Evolutionary conservation across 2,888 invertebrate genomes (phyloP), one percentile per base, ranked within the genome.

Genomic region (Drymonia ruficornis): DNA sequence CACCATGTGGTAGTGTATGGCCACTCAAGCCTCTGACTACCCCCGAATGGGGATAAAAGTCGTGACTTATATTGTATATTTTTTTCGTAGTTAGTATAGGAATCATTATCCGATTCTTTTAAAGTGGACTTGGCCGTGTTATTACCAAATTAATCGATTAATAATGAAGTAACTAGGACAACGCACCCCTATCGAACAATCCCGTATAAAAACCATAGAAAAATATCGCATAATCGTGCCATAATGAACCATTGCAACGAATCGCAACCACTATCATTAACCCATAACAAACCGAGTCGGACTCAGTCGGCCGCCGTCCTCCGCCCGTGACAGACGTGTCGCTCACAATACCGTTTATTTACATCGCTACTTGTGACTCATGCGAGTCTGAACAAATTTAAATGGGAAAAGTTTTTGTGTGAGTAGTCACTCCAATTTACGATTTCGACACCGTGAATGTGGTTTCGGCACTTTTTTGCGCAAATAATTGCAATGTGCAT

Each of bases 391-490:
- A 45, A 40, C 40, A 23, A 42, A 48, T 49, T 15, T 46, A 46
- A 52, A 84, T 86, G 86, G 84, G 84, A 65, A 87, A 85, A 74
- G 72, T 84, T 72, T 87, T 86, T 65, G 76, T 75, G 87, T 87
- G 70, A 87, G 87, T 86, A 70, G 13, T 46, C 8, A 36, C n/a
- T n/a, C 36, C 2, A n/a, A 36, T 8, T 31, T 31, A 12, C 7
- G 16, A 15, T 15, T 40, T 11, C 16, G 40, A 61, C 58, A 53
- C 48, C 54, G 53, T 56, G 31, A 31, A 60, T 55, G 59, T 59
- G 6, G n/a, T 18, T 19, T 6, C 42, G 16, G 19, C 16, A 19
- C 19, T 42, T 42, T 42, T 16, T 42, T 42, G 16, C 42, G 42
- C 16, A 18, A 36, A n/a, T 13, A 36, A 36, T 36, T 12, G 44